These are phyloP conservation scores for Engraulis encrasicolus DNA, from an alignment of 2,113 vertebrate species.

Conservation along the genomic window DNA sequence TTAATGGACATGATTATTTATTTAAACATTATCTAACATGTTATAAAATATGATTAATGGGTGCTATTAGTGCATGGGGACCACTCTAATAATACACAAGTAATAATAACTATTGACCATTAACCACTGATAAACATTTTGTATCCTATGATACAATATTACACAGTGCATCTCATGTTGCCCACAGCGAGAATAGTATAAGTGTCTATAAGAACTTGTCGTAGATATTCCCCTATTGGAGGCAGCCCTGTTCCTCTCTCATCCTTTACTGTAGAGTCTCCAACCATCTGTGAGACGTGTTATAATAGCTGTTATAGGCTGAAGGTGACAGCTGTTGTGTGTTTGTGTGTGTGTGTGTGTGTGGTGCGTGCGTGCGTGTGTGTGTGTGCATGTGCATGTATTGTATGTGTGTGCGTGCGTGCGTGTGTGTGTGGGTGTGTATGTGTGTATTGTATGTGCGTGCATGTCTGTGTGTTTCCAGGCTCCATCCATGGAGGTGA, in stretches of 20 bases:
- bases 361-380: slow-evolving; percentile 34
- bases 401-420: neutral
- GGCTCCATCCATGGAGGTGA: slow-evolving; percentile 89
- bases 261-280: neutral
- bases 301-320: neutral
- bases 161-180: too few species aligned
- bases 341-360: slow-evolving; percentile 6
- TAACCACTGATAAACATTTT: neutral
- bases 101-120: neutral
- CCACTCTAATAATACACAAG: too few species aligned
- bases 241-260: neutral
- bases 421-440: slow-evolving; percentile 3
- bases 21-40: too few species aligned
- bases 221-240: too few species aligned
- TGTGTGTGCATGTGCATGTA: too few species aligned
- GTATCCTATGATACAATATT: neutral
- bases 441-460: neutral
- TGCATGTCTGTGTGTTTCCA: slow-evolving; percentile 57
- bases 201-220: too few species aligned
- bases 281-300: neutral
- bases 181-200: too few species aligned
- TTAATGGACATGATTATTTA: too few species aligned
- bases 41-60: too few species aligned
- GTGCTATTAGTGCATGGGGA: too few species aligned
- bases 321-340: neutral